Evolutionary conservation across 2,888 invertebrate genomes (phyloP).

Genomic region (Acleris sparsana): DNA sequence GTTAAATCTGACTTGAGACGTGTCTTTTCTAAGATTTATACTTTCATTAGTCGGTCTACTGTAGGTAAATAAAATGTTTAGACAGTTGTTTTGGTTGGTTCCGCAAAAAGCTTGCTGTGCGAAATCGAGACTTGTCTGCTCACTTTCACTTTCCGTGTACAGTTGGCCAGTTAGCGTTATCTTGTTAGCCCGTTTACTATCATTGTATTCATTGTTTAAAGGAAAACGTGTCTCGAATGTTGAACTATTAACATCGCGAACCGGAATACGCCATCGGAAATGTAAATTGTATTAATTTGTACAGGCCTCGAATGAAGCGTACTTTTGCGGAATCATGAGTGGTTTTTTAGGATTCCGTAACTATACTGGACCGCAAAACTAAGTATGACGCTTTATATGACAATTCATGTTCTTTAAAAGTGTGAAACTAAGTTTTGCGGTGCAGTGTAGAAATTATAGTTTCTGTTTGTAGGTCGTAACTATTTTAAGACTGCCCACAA

Average conservation of each 20-base stretch:
- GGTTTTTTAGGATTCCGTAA: not conserved
- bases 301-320: conserved; percentile 1
- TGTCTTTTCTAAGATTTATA: not conserved
- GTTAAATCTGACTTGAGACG: too few species aligned
- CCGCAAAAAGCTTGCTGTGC: conserved; percentile 57
- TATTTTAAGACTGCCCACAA: too few species aligned
- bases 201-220: conserved; percentile 41
- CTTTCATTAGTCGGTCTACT: conserved; percentile 4
- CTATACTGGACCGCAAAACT: too few species aligned
- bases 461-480: too few species aligned
- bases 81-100: conserved; percentile 39
- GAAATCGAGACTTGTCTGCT: conserved; percentile 67
- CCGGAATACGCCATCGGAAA: conserved; percentile 18
- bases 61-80: conserved; percentile 7
- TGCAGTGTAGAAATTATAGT: too few species aligned
- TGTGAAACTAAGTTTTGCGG: too few species aligned
- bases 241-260: not conserved
- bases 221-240: conserved; percentile 16
- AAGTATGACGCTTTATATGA: too few species aligned
- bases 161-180: conserved; percentile 49
- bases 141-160: conserved; percentile 60
- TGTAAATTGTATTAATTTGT: conserved; percentile 19
- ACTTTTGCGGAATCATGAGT: conserved; percentile 16
- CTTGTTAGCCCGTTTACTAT: conserved; percentile 53
- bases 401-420: too few species aligned